A percentile compares a stretch with the other conserved stretches of the same genome.
phyloP scores from a whole-genome alignment of 2,113 vertebrate species.

The Oncorhynchus clarkii region DNA sequence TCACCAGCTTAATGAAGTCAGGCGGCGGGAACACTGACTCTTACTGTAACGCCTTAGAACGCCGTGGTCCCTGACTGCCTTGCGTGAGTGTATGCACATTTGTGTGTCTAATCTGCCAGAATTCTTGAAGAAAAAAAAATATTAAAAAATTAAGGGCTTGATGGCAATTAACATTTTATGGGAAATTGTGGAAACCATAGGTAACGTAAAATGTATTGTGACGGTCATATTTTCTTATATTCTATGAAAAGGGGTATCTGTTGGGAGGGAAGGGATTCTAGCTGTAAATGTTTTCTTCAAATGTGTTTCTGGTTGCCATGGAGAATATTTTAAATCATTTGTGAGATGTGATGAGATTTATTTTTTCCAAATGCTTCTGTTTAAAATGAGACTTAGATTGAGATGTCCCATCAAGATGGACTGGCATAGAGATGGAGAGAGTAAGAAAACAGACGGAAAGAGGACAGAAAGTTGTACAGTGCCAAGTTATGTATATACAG shows the following conservation, averaged over 20 bases:
- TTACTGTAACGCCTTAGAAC: conserved; percentile 74
- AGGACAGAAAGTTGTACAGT: conserved; percentile 73
- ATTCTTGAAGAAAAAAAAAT: conserved; percentile 56
- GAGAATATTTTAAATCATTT: conserved; percentile 71
- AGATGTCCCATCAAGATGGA: conserved; percentile 56
- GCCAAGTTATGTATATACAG: conserved; percentile 81
- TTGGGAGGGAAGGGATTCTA: conserved; percentile 45
- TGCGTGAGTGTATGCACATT: conserved; percentile 56
- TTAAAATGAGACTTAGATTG: conserved; percentile 52
- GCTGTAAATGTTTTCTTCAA: conserved; percentile 44
- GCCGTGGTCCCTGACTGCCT: conserved; percentile 66
- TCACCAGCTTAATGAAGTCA: conserved; percentile 74
- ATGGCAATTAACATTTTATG: conserved; percentile 74
- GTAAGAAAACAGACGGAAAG: conserved; percentile 45
- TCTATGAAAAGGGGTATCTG: conserved; percentile 62
- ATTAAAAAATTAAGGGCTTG: conserved; percentile 70
- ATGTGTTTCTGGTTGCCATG: conserved; percentile 68
- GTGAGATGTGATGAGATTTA: conserved; percentile 66
- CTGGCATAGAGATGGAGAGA: conserved; percentile 49
- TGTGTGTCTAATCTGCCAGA: conserved; percentile 63
- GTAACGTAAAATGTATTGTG: conserved; percentile 72
- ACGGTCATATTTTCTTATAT: conserved; percentile 75
- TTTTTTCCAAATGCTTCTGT: conserved; percentile 48
- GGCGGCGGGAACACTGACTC: conserved; percentile 59
- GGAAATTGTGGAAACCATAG: conserved; percentile 69